Evolutionary conservation across 1,140 invertebrate genomes (phyloP), one percentile per base, ranked within the genome.

Genomic region (Choristoneura fumiferana): DNA sequence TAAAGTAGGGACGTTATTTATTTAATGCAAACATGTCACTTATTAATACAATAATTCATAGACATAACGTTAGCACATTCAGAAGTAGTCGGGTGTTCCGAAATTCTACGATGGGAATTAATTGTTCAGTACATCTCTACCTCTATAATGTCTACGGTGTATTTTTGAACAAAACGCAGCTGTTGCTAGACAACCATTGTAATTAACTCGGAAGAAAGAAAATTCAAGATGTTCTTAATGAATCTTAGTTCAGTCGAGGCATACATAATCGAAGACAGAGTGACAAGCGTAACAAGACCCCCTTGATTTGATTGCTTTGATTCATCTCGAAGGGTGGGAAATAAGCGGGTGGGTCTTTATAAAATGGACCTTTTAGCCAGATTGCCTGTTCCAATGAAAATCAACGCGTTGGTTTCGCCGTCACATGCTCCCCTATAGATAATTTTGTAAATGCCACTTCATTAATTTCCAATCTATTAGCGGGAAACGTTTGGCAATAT

Each of bases 311-410:
- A 49, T 12, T 13, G n/a, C 0, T 17, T 29, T n/a, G 15, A 49
- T 33, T 8, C 17, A 49, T 9, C 18, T n/a, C 1, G 22, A 1
- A 22, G 43, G 22, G 2, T 17, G 8, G 17, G 18, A 29, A 49
- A 45, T n/a, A 45, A 10, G 15, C 40, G 40, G 18, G 43, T n/a
- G 43, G 58, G 29, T 55, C 53, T 43, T 33, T 29, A 10, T 34
- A 54, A 35, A 55, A 10, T 55, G 58, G 52, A 45, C 58, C 58
- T 60, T 60, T 60, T 60, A 60, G 58, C 39, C 58, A 34, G 53
- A 60, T 60, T 60, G 58, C 57, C 49, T 54, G 17, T 15, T 54
- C 57, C 35, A 54, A 54, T 59, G 35, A 40, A 59, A 59, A 45
- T 58, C n/a, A 29, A 13, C 43, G 40, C 40, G 18, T 10, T 1